Evolutionary conservation across 2,888 invertebrate species (phyloP), one percentile per base, ranked within the genome.

Genomic region (Nebria salina): DNA sequence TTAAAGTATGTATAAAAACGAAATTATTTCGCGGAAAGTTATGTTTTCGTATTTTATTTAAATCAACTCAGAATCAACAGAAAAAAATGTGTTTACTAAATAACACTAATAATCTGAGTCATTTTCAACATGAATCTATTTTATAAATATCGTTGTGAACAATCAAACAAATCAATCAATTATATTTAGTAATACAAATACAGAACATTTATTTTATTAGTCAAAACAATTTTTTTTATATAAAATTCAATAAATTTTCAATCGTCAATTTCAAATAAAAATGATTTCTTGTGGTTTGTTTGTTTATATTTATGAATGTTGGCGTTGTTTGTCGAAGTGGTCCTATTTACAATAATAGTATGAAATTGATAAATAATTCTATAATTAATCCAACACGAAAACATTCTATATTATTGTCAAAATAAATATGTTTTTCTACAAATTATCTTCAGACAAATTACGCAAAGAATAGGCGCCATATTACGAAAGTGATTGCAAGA

Each of bases 361-460:
- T 13, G 13, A 54, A 54, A 11, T 54, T 13, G 54, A 54, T 54
- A 54, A 54, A 8, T 54, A 54, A 11, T 54, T 54, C 54, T 54
- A 54, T 11, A 54, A 54, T 54, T 54, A 54, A 54, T 7, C 8
- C 8, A 8, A 54, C 8, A 54, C 13, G 54, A 54, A 54, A 54
- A 54, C 13, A 54, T 54, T 54, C 7, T 54, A 13, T 6, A 54
- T 54, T 5, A 7, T 5, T 54, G 54, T 54, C 54, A 54, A 54
- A 54, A 54, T 54, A 54, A 54, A 13, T 54, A 7, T 54, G 54
- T 54, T 54, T 54, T 54, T 1, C 11, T 54, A 0, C 2, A 54
- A 54, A 54, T 54, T 54, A 54, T 54, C 54, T 54, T 54, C 54
- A 54, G 54, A 54, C 54, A 54, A 54, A 54, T 54, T 54, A 54